Percentiles rank a stretch among this genome's conserved stretches.
Conservation (phyloP, 2,113 vertebrate genomes). For the Platichthys flesus region DNA sequence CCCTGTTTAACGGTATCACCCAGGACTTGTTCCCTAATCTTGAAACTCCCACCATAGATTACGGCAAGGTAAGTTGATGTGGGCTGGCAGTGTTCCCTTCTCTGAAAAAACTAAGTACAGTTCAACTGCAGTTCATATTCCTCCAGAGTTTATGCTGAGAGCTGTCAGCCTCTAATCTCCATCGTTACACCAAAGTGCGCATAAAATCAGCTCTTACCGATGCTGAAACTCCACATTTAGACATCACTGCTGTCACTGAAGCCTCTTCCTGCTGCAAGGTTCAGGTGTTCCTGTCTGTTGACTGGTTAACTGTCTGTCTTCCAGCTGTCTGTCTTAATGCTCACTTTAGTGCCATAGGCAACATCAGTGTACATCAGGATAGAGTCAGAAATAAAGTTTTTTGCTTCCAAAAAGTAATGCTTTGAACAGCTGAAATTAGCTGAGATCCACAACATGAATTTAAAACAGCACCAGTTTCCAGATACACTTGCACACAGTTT, state of each 20-base stretch:
- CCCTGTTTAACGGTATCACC: constrained; percentile 86
- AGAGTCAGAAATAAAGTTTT: too few relatives aligned
- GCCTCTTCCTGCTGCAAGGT: background rate
- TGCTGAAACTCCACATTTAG: background rate
- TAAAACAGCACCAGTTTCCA: background rate
- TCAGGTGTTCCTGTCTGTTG: background rate
- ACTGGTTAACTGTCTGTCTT: background rate
- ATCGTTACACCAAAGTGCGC: background rate
- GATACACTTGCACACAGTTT: too few relatives aligned
- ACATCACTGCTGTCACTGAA: background rate
- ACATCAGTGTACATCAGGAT: background rate
- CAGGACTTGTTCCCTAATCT: constrained; percentile 89
- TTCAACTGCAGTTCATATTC: background rate
- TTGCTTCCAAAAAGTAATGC: too few relatives aligned
- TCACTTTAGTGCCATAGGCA: too few relatives aligned
- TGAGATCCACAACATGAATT: too few relatives aligned
- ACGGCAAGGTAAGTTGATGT: constrained; percentile 80
- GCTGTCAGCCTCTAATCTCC: constrained; percentile 3
- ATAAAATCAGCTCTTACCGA: background rate
- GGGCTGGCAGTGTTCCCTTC: background rate
- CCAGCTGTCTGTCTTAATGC: too few relatives aligned
- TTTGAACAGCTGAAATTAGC: too few relatives aligned
- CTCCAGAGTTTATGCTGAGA: background rate
- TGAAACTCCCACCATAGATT: constrained; percentile 83
- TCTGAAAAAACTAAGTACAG: background rate